Conservation (phyloP, 2,888 invertebrate genomes). For the Amphimallon solstitiale region DNA sequence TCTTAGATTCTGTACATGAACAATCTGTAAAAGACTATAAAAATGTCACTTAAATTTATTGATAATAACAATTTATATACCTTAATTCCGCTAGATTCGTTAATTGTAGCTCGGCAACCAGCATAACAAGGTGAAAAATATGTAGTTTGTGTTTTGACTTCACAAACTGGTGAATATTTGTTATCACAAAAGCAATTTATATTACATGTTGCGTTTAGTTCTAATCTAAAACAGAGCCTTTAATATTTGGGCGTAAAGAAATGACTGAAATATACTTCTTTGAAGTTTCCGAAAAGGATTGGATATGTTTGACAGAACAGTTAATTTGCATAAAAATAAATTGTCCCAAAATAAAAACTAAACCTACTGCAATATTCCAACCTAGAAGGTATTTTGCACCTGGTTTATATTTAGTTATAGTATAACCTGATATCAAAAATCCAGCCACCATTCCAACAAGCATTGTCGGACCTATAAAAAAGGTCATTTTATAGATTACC, state of each 20-base stretch:
- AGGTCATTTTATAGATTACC: neutral
- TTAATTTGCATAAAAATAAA: slow-evolving; percentile 68
- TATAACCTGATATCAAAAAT: slow-evolving; percentile 68
- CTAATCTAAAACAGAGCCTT: slow-evolving; percentile 59
- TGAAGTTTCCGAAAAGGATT: slow-evolving; percentile 40
- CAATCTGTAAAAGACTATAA: slow-evolving; percentile 42
- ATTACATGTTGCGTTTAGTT: slow-evolving; percentile 68
- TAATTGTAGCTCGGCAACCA: slow-evolving; percentile 66
- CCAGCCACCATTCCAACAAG: slow-evolving; percentile 71
- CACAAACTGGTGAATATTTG: slow-evolving; percentile 74
- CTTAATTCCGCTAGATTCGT: slow-evolving; percentile 42
- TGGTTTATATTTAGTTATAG: slow-evolving; percentile 72
- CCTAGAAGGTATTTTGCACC: slow-evolving; percentile 67
- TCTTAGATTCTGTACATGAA: slow-evolving; percentile 31
- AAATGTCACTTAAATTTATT: slow-evolving; percentile 28
- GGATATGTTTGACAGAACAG: slow-evolving; percentile 62
- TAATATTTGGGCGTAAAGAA: too few species aligned
- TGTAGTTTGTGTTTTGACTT: slow-evolving; percentile 66
- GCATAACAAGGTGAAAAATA: slow-evolving; percentile 81
- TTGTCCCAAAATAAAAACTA: slow-evolving; percentile 66
- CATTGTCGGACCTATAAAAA: slow-evolving; percentile 65
- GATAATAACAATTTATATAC: slow-evolving; percentile 30
- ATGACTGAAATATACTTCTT: slow-evolving; percentile 39
- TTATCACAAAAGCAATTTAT: slow-evolving; percentile 69
- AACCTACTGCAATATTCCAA: slow-evolving; percentile 72